A percentile compares a stretch with the other conserved stretches of the same genome.
phyloP scores from a whole-genome alignment of 2,888 invertebrate species.

The Oligia fasciuncula region DNA sequence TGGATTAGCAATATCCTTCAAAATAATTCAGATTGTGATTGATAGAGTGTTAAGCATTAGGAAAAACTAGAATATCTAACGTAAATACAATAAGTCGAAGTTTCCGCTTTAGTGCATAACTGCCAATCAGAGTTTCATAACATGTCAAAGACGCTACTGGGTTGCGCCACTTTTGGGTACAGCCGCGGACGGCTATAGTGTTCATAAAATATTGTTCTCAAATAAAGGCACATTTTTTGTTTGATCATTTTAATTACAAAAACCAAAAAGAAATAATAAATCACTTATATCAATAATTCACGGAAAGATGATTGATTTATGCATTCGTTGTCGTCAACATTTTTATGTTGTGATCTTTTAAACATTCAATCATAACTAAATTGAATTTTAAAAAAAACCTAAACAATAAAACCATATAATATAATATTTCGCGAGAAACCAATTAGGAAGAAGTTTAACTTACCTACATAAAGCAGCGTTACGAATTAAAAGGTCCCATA shows the following conservation, averaged over 20 bases:
- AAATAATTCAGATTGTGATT: background rate
- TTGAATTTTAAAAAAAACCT: too few species aligned
- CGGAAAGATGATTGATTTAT: background rate
- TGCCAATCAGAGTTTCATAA: conserved; percentile 69
- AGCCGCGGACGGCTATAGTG: background rate
- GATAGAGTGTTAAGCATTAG: background rate
- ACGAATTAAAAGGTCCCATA: conserved; percentile 35
- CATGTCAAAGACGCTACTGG: conserved; percentile 59
- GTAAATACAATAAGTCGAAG: conserved; percentile 32
- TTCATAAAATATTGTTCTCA: background rate
- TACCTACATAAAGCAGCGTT: background rate
- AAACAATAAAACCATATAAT: background rate
- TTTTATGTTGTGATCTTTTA: background rate
- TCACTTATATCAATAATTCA: background rate
- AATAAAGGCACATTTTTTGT: background rate
- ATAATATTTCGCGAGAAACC: conserved; percentile 10
- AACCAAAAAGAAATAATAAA: background rate
- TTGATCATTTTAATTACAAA: background rate
- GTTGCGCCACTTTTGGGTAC: conserved; percentile 52
- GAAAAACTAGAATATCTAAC: background rate
- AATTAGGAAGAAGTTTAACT: conserved; percentile 25
- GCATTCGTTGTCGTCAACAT: conserved; percentile 14
- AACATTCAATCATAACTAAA: background rate
- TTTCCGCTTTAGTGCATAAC: conserved; percentile 53
- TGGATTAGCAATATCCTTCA: background rate